Percentiles rank a stretch among this genome's conserved stretches.
Evolutionary conservation across 2,797 vertebrate genomes (phyloP).

Genomic region (Rhinophrynus dorsalis): DNA sequence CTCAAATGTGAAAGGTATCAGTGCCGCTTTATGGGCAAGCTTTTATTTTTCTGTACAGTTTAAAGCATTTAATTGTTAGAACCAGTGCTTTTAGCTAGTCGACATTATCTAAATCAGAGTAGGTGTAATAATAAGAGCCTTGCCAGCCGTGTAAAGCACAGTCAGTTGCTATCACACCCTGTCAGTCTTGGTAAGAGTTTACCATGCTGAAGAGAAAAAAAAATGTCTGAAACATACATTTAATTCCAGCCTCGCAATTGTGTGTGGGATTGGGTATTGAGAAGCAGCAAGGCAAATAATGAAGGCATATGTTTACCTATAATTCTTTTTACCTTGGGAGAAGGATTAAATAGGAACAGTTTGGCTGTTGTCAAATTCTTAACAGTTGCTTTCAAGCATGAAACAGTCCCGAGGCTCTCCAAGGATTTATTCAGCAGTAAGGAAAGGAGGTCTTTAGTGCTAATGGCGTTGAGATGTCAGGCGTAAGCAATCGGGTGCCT

Average conservation of each 20-base stretch:
- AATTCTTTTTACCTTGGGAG: conserved; percentile 85
- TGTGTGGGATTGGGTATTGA: conserved; percentile 77
- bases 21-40: not conserved
- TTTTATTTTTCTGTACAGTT: not conserved
- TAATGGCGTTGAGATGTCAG: conserved; percentile 79
- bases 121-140: conserved; percentile 26
- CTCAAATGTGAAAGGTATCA: not conserved
- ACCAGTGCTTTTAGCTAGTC: not conserved
- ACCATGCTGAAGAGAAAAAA: conserved; percentile 63
- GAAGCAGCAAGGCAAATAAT: conserved; percentile 87
- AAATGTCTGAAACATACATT: conserved; percentile 72
- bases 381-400: conserved; percentile 85
- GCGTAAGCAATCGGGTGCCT: conserved; percentile 76
- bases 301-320: conserved; percentile 89
- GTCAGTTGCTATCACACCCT: conserved; percentile 59
- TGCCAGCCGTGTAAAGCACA: conserved; percentile 26
- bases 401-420: conserved; percentile 77
- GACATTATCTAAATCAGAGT: conserved; percentile 28
- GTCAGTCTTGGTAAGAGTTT: conserved; percentile 65
- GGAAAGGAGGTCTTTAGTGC: conserved; percentile 83
- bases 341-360: conserved; percentile 86
- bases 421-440: conserved; percentile 80
- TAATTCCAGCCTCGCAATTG: conserved; percentile 80
- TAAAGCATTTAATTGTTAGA: not conserved
- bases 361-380: conserved; percentile 85